A percentile compares a stretch with the other conserved stretches of the same genome.
These are phyloP conservation scores for Mus spretus DNA, from an alignment of 2,797 vertebrate genomes.

Conservation along the genomic window DNA sequence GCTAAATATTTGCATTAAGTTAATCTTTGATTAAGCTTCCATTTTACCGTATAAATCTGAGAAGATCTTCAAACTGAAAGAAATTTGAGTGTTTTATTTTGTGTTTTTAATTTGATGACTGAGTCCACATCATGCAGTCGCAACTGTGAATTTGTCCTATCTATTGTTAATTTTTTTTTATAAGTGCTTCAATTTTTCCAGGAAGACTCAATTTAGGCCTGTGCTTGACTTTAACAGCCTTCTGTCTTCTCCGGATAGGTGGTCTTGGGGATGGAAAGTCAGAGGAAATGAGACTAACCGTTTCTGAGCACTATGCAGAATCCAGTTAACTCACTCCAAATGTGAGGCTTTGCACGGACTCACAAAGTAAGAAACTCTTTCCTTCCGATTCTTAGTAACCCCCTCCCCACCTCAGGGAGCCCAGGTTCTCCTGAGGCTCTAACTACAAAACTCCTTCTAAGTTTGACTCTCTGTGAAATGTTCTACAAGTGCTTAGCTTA, in stretches of 20 bases:
- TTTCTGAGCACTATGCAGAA: background rate
- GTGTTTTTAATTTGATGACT: slow-evolving; percentile 53
- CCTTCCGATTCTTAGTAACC: background rate
- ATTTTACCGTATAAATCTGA: slow-evolving; percentile 31
- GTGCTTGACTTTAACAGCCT: slow-evolving; percentile 15
- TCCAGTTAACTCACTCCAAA: slow-evolving; percentile 18
- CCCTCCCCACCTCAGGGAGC: background rate
- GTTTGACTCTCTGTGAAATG: background rate
- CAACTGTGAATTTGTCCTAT: slow-evolving; percentile 47
- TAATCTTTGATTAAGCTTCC: slow-evolving; percentile 66
- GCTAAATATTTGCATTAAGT: slow-evolving; percentile 79
- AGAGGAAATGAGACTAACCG: background rate
- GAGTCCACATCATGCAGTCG: background rate
- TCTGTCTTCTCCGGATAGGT: background rate
- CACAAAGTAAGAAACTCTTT: background rate
- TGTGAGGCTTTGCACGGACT: background rate
- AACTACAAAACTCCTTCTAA: background rate
- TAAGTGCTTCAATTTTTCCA: background rate
- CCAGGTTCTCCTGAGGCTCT: background rate
- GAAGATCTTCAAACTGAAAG: slow-evolving; percentile 54
- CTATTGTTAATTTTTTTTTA: background rate
- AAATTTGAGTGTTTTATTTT: slow-evolving; percentile 55
- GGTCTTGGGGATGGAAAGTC: background rate
- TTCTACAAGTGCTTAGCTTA: background rate
- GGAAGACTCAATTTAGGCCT: background rate